A percentile compares a stretch with the other conserved stretches of the same genome.
These are phyloP conservation scores for Microtus californicus DNA, from an alignment of 2,797 vertebrate genomes.

Conservation along the genomic window DNA sequence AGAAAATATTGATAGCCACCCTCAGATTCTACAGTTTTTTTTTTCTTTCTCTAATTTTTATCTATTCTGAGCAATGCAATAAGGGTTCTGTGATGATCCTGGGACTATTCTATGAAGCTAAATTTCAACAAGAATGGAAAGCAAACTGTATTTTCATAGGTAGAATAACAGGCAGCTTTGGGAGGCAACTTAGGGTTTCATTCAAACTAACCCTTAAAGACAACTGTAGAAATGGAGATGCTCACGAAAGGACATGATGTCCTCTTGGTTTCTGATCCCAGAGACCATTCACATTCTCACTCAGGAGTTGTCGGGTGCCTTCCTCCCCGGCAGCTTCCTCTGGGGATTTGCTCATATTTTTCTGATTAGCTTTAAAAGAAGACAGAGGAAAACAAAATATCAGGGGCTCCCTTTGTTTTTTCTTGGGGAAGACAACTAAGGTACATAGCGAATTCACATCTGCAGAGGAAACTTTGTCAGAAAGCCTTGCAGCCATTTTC, in stretches of 20 bases:
- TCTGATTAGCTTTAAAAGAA: neutral
- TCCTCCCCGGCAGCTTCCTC: neutral
- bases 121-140: slow-evolving; percentile 23
- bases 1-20: neutral
- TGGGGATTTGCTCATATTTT: slow-evolving; percentile 51
- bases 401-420: neutral
- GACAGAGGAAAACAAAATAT: neutral
- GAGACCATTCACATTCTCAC: neutral
- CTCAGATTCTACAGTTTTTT: neutral
- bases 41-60: neutral
- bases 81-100: neutral
- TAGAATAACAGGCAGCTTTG: neutral
- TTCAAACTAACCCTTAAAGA: slow-evolving; percentile 33
- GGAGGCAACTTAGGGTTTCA: neutral
- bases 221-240: neutral
- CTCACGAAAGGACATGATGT: neutral
- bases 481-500: neutral
- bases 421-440: neutral
- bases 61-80: neutral
- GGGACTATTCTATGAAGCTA: neutral
- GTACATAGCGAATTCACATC: neutral
- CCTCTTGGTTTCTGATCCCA: neutral
- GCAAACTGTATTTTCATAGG: neutral
- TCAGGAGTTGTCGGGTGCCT: neutral
- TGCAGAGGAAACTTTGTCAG: neutral